Percentiles rank a stretch among this genome's conserved stretches.
phyloP scores from a whole-genome alignment of 2,888 invertebrate genomes.

The Polydrusus tereticollis region DNA sequence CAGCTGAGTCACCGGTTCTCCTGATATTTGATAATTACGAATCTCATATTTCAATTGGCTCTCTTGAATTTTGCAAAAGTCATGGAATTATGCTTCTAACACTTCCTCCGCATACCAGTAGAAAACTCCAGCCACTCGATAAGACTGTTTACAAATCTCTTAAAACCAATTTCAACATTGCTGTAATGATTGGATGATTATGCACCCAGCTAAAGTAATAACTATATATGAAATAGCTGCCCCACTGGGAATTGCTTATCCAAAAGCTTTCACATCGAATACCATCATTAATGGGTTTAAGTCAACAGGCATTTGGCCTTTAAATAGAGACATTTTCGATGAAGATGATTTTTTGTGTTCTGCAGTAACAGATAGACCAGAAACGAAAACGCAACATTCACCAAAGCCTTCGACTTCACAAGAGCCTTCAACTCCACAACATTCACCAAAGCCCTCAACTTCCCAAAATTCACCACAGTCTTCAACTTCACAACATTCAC shows the following conservation, averaged over 20 bases:
- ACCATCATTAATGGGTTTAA: conserved; percentile 40
- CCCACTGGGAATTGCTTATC: conserved; percentile 34
- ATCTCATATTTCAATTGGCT: conserved; percentile 32
- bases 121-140: conserved; percentile 43
- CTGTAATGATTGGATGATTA: conserved; percentile 38
- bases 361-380: conserved; percentile 29
- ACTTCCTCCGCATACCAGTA: conserved; percentile 42
- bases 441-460: conserved; percentile 20
- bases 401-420: conserved; percentile 19
- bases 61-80: conserved; percentile 31
- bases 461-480: conserved; percentile 9
- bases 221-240: conserved; percentile 30
- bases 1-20: conserved; percentile 21
- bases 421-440: neutral
- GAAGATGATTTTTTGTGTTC: conserved; percentile 39
- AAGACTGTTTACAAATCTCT: conserved; percentile 44
- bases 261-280: conserved; percentile 33
- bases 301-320: conserved; percentile 35
- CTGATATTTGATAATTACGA: conserved; percentile 26
- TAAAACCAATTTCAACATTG: conserved; percentile 34
- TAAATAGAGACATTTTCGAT: conserved; percentile 31
- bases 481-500: conserved; percentile 7
- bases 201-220: conserved; percentile 31
- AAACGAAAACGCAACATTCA: conserved; percentile 9
- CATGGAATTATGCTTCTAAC: conserved; percentile 36